phyloP scores from a whole-genome alignment of 2,113 vertebrate genomes.

The Entomyzon cyanotis region DNA sequence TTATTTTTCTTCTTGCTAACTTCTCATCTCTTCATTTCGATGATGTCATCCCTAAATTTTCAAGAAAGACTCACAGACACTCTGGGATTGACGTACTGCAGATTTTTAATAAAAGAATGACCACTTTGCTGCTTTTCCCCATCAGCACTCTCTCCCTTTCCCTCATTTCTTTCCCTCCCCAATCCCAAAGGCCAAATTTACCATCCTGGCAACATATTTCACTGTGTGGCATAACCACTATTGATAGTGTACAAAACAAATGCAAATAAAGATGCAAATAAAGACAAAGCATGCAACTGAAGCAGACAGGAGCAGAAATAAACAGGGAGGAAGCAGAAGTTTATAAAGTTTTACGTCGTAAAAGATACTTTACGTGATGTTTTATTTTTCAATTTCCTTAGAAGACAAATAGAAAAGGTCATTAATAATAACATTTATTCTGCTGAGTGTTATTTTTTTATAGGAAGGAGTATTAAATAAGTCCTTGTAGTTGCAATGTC shows the following conservation, averaged over 20 bases:
- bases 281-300: background rate
- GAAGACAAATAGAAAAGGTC: background rate
- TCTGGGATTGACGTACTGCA: background rate
- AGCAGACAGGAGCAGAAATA: background rate
- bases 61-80: no score
- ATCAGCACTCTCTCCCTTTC: background rate
- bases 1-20: background rate
- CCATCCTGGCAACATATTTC: background rate
- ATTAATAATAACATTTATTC: background rate
- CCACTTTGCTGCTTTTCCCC: background rate
- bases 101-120: background rate
- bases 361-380: background rate
- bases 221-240: background rate
- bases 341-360: background rate
- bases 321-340: background rate
- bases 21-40: background rate
- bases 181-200: background rate
- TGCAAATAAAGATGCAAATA: background rate
- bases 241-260: background rate
- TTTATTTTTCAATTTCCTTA: background rate
- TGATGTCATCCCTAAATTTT: background rate
- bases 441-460: background rate
- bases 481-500: background rate
- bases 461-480: background rate
- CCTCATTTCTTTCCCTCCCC: background rate